A percentile compares a stretch with the other conserved stretches of the same genome.
phyloP scores from a whole-genome alignment of 2,113 vertebrate species.

The Panthera leo region DNA sequence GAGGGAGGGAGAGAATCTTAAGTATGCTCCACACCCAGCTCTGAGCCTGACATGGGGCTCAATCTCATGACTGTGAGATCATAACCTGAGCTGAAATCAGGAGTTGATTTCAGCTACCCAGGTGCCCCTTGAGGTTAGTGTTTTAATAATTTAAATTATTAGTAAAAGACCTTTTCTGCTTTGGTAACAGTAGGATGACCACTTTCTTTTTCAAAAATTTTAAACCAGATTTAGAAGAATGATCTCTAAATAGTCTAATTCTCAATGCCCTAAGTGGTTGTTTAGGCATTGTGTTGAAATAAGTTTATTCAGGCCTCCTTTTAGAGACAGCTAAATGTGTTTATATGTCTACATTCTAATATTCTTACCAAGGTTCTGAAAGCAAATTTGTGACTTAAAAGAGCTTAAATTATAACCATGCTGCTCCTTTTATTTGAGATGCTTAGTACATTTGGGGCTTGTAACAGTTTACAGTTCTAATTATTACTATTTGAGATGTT shows the following conservation, averaged over 20 bases:
- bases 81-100: too few species aligned
- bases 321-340: background rate
- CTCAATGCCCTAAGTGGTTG: background rate
- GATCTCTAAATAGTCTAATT: background rate
- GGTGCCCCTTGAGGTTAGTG: too few species aligned
- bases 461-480: background rate
- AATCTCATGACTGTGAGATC: too few species aligned
- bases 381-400: constrained; percentile 12
- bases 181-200: background rate
- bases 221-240: background rate
- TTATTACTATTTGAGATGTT: background rate
- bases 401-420: background rate
- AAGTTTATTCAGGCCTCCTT: constrained; percentile 19
- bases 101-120: too few species aligned
- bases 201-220: background rate
- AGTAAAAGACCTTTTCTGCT: background rate
- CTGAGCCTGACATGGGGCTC: too few species aligned
- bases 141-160: constrained; percentile 29
- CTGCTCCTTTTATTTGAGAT: background rate
- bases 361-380: constrained; percentile 11
- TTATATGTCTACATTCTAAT: background rate
- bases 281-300: constrained; percentile 17
- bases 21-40: too few species aligned
- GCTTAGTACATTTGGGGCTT: background rate
- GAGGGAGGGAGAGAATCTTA: too few species aligned